Conservation (phyloP, 2,888 invertebrate species). For the Aproaerema taeniolella region DNA sequence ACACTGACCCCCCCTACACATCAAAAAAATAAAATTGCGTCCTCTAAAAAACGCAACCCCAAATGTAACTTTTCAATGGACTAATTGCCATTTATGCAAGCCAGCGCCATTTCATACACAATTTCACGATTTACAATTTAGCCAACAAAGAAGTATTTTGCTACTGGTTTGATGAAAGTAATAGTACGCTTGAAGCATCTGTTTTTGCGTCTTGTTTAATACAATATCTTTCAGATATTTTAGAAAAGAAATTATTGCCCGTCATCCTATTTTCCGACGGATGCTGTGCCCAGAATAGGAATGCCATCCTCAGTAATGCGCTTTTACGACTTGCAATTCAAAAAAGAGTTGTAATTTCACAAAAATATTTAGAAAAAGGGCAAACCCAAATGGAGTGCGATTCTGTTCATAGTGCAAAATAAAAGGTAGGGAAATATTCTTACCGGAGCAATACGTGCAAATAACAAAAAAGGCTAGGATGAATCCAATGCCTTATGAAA, state of each 20-base stretch:
- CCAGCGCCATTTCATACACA: conserved; percentile 27
- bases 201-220: conserved; percentile 20
- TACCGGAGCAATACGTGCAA: conserved; percentile 21
- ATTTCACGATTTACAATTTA: conserved; percentile 25
- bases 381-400: conserved; percentile 30
- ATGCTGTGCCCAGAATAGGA: conserved; percentile 24
- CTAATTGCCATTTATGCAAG: conserved; percentile 24
- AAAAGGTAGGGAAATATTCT: conserved; percentile 23
- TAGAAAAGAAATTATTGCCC: conserved; percentile 22
- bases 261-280: conserved; percentile 25
- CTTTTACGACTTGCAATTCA: conserved; percentile 16
- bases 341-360: conserved; percentile 20
- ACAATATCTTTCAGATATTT: conserved; percentile 17
- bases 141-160: conserved; percentile 20
- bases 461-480: conserved; percentile 20
- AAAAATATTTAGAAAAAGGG: conserved; percentile 25
- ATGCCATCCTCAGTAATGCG: conserved; percentile 21
- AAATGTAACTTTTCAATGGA: too few species aligned
- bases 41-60: too few species aligned
- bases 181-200: conserved; percentile 21
- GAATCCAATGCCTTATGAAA: conserved; percentile 15
- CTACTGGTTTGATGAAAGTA: conserved; percentile 25
- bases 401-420: conserved; percentile 35
- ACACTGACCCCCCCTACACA: too few species aligned
- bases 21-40: too few species aligned